Evolutionary conservation across 2,888 invertebrate genomes (phyloP).

Genomic region (Lepetodrilus schrolli): DNA sequence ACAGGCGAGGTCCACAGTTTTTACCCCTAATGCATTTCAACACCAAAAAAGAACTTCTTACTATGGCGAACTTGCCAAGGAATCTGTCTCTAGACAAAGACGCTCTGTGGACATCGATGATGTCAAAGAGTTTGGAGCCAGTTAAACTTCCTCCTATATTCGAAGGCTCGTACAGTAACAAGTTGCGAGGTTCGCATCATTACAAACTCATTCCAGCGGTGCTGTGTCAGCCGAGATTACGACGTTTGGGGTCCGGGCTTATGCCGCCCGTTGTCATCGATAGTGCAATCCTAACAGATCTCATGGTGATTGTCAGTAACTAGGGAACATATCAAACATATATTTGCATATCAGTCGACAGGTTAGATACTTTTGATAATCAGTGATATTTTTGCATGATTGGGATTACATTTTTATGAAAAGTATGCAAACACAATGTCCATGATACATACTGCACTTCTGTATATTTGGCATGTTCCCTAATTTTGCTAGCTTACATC

Average conservation of each 20-base stretch:
- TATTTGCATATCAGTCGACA: neutral
- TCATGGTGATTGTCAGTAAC: constrained; percentile 44
- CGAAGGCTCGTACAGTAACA: constrained; percentile 34
- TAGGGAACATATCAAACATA: neutral
- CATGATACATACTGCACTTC: too few species aligned
- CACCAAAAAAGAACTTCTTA: too few species aligned
- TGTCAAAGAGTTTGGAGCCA: neutral
- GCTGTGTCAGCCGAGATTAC: constrained; percentile 44
- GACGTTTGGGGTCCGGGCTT: constrained; percentile 63
- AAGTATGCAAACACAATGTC: too few species aligned
- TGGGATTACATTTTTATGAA: neutral
- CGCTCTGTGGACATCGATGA: neutral
- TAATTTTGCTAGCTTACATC: too few species aligned
- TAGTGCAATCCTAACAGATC: constrained; percentile 55
- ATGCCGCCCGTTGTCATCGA: constrained; percentile 53
- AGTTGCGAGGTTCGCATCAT: constrained; percentile 44
- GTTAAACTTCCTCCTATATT: neutral
- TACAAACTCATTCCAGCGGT: constrained; percentile 43
- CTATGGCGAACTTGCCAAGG: too few species aligned
- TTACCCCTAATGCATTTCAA: constrained; percentile 3
- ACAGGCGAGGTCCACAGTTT: neutral
- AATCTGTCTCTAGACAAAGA: too few species aligned
- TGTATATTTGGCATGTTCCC: too few species aligned
- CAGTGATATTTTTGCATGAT: neutral
- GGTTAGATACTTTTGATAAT: too few species aligned